A percentile compares a stretch with the other conserved stretches of the same genome.
Evolutionary conservation across 2,113 vertebrate genomes (phyloP).

Genomic region (Elephantulus edwardii): DNA sequence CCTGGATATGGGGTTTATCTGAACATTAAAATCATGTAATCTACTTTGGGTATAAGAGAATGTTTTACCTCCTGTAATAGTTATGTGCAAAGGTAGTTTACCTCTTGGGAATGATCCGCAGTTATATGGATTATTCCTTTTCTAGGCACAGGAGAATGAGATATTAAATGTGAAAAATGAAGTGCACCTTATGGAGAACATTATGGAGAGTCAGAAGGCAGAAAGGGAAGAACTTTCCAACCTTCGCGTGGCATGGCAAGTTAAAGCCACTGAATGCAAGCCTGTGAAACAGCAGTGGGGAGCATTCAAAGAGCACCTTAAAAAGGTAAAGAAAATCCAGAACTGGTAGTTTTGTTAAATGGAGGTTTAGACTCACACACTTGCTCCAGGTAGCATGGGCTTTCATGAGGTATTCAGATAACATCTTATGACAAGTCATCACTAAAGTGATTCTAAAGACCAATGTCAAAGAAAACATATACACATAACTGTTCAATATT

Average conservation of each 20-base stretch:
- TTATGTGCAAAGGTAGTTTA: constrained; percentile 20
- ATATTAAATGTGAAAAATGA: constrained; percentile 82
- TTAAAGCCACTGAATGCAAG: constrained; percentile 82
- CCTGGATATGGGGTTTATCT: background rate
- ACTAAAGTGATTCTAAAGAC: background rate
- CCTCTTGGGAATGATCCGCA: background rate
- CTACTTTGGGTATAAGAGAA: background rate
- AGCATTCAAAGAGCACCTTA: constrained; percentile 88
- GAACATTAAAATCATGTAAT: background rate
- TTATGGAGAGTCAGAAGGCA: constrained; percentile 81
- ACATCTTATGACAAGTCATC: background rate
- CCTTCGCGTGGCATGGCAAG: constrained; percentile 85
- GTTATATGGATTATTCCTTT: constrained; percentile 71
- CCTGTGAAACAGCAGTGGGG: constrained; percentile 85
- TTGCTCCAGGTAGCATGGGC: background rate
- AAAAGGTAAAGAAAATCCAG: constrained; percentile 71
- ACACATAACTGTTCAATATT: background rate
- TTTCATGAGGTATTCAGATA: background rate
- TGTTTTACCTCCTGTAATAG: background rate
- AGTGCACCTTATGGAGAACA: constrained; percentile 79
- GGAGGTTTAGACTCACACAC: background rate
- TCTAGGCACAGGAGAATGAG: constrained; percentile 83
- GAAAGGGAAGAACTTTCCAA: constrained; percentile 83
- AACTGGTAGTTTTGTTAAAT: background rate
- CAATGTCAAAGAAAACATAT: background rate